These are phyloP conservation scores for Melanaphis sacchari DNA, from an alignment of 1,140 invertebrate genomes.

Conservation along the genomic window DNA sequence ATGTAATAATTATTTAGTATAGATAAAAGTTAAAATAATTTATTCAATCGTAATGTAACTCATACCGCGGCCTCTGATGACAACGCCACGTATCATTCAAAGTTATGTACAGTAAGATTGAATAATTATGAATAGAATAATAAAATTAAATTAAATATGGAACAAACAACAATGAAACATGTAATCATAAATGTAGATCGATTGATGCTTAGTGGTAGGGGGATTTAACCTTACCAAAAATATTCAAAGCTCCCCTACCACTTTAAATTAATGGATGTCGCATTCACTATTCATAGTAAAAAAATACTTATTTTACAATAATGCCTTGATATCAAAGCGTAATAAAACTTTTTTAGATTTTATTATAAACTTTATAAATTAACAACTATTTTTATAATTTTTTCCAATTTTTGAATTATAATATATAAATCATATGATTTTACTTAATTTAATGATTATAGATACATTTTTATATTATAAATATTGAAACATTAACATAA, in stretches of 20 bases:
- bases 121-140: not conserved
- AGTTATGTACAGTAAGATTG: not conserved
- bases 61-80: slow-evolving; percentile 19
- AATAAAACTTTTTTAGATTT: too few relatives aligned
- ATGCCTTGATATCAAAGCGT: not conserved
- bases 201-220: not conserved
- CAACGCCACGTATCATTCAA: not conserved
- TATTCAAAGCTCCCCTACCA: too few relatives aligned
- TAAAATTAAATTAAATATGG: not conserved
- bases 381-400: too few relatives aligned
- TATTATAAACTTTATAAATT: too few relatives aligned
- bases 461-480: too few relatives aligned
- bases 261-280: not conserved
- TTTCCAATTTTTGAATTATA: too few relatives aligned
- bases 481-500: too few relatives aligned
- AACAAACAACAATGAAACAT: not conserved
- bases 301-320: not conserved
- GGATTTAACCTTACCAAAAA: too few relatives aligned
- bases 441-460: too few relatives aligned
- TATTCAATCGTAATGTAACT: not conserved
- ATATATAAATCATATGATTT: too few relatives aligned
- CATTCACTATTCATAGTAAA: not conserved
- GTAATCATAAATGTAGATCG: not conserved
- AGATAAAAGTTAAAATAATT: not conserved
- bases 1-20: not conserved